Evolutionary conservation across 2,797 vertebrate species (phyloP).

Genomic region (Sebastes vulpes): DNA sequence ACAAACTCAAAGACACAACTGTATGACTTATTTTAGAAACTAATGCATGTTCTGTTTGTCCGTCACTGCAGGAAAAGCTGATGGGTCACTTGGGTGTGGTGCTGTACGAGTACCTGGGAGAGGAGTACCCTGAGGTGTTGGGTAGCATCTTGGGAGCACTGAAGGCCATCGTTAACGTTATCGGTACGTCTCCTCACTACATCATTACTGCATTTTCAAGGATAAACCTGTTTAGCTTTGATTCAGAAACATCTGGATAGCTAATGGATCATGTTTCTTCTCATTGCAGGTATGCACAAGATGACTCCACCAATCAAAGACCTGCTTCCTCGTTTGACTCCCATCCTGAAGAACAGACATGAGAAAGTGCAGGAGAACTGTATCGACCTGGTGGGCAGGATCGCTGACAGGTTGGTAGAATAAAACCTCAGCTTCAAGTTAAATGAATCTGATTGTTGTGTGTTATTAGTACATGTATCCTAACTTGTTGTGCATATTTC

Average conservation of each 20-base stretch:
- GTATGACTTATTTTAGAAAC: background rate
- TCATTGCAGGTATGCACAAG: slow-evolving; percentile 95
- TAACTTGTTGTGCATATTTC: slow-evolving; percentile 15
- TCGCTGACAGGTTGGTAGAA: slow-evolving; percentile 92
- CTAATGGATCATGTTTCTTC: accelerated
- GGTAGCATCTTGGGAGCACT: slow-evolving; percentile 98
- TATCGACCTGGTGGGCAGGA: slow-evolving; percentile 98
- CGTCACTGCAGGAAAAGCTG: slow-evolving; percentile 92
- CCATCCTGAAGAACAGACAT: slow-evolving; percentile 98
- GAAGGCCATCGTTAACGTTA: slow-evolving; percentile 99
- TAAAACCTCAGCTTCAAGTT: accelerated
- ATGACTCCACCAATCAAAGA: slow-evolving; percentile 99
- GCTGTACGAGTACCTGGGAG: slow-evolving; percentile 98
- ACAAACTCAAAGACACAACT: accelerated
- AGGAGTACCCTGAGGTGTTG: slow-evolving; percentile 98
- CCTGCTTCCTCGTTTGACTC: slow-evolving; percentile 95
- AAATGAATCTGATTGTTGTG: accelerated
- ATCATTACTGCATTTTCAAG: background rate
- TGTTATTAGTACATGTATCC: accelerated
- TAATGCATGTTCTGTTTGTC: background rate
- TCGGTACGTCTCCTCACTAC: slow-evolving; percentile 86
- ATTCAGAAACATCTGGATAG: background rate
- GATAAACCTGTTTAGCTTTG: too few relatives aligned
- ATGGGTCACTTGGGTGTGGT: slow-evolving; percentile 99
- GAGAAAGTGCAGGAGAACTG: slow-evolving; percentile 99